Evolutionary conservation across 1,140 invertebrate species (phyloP), one percentile per base, ranked within the genome.

Genomic region (Psix sp.): DNA sequence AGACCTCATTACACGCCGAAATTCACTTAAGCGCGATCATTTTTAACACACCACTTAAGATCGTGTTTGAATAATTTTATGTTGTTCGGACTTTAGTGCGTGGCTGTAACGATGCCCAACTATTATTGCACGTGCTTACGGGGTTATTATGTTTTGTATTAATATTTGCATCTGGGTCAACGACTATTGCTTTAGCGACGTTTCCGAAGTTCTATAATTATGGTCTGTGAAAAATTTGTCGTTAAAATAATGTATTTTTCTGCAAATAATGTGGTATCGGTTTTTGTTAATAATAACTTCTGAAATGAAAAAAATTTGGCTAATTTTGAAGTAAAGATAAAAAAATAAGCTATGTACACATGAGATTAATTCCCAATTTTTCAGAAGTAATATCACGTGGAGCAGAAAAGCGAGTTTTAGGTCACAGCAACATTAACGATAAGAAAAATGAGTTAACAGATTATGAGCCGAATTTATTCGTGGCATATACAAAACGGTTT

Each of bases 21-120:
- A 71, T 71, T 71, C 49, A 56, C 42, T 71, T 49, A 56, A 62
- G 11, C 2, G 33, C 31, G 39, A 20, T 11, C 56, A 42, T 62
- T 63, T 63, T 71, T 71, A 60, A 71, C 43, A 13, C 29, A 21
- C 67, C 57, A 71, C 57, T 62, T 49, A 62, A 71, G 63, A 2
- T 35, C 17, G 43, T 31, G 57, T 62, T 63, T 62, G 56, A 71
- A 71, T 71, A 71, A 71, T 62, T 71, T 71, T 62, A 71, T 43
- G 26, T 62, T 49, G 6, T 48, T 35, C 42, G 49, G 10, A 16
- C 29, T 71, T 62, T 56, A 56, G 43, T 57, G 49, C 57, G 29
- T 36, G 36, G 21, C 24, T 21, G 35, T 63, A 71, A 71, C 63
- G 49, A 36, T 42, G 56, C 42, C 48, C 43, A 42, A 62, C 48